Base-by-base conservation (phyloP, 1,140 invertebrate species). In the Sitophilus oryzae region DNA sequence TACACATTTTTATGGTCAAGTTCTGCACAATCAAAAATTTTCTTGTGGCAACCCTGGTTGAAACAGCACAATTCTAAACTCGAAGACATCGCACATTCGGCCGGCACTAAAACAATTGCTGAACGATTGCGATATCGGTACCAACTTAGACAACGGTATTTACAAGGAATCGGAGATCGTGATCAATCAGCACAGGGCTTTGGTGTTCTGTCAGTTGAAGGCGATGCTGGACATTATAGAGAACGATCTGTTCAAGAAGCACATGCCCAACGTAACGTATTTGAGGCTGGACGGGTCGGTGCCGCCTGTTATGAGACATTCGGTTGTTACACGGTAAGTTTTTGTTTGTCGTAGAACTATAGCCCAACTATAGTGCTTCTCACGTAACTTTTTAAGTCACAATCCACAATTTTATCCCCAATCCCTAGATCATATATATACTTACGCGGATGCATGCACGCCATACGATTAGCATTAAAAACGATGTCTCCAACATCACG, bases 211-310 rank as follows among this genome's bases (percentile, higher is more conserved):
- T 73, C 96, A 99, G 73, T 78, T 98, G 3, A 97, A 96, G 76
- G 83, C 84, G 14, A 98, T 98, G 92, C 70, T 99, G 52, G 91
- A 98, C 69, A 96, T 99, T 48, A 85, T 99, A n/a, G 95, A 98
- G 68, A 83, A 87, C 34, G 93, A 98, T 76, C 73, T 99, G 47
- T 79, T 98, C 46, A 87, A 86, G 59, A 75, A 74, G 21, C 86
- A 96, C 70, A 80, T 98, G 79, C 90, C 92, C 5, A 79, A 75
- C 51, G 94, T 98, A 0, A 88, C 89, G 0, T 98, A 96, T 73
- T 74, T 99, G 2, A 76, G 95, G 21, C 73, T 99, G 36, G 96
- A 99, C 75, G 96, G 96, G n/a, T 84, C 84, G 61, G 84, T 99
- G 30, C 90, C 94, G 4, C 82, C 93, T 3, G 82, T 83, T 1